A percentile compares a stretch with the other conserved stretches of the same genome.
Conservation (phyloP, 2,797 vertebrate genomes). For the Lepus oiostolus region DNA sequence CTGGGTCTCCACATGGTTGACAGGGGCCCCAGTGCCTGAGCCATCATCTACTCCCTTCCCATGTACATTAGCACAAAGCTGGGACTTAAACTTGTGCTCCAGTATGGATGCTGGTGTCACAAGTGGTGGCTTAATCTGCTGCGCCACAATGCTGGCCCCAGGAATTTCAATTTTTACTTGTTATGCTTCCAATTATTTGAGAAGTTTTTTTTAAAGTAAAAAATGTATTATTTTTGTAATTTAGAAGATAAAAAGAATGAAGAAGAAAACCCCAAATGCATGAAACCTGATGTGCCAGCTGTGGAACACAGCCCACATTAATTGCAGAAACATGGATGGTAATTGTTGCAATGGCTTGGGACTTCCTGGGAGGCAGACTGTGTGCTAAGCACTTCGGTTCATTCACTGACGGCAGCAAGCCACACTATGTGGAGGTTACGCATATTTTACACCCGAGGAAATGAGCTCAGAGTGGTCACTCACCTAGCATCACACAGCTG, state of each 20-base stretch:
- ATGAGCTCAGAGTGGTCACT: neutral
- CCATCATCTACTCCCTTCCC: too few species aligned
- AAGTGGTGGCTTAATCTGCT: too few species aligned
- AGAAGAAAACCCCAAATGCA: neutral
- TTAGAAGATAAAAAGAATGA: neutral
- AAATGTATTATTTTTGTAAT: conserved; percentile 30
- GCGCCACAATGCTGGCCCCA: too few species aligned
- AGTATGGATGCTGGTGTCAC: too few species aligned
- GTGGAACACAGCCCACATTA: neutral
- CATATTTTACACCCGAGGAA: neutral
- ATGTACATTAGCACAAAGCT: too few species aligned
- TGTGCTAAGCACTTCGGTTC: neutral
- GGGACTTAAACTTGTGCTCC: too few species aligned
- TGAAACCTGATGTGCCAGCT: neutral
- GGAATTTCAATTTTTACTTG: neutral
- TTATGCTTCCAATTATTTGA: neutral
- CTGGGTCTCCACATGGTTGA: too few species aligned
- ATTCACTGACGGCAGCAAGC: neutral
- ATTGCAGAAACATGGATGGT: neutral
- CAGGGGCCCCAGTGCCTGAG: too few species aligned
- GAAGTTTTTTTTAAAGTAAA: neutral
- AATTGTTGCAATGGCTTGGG: neutral
- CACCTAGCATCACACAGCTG: neutral
- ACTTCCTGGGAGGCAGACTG: neutral
- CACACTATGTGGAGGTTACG: neutral